Conservation (phyloP, 2,113 vertebrate genomes). For the Serilophus lunatus region DNA sequence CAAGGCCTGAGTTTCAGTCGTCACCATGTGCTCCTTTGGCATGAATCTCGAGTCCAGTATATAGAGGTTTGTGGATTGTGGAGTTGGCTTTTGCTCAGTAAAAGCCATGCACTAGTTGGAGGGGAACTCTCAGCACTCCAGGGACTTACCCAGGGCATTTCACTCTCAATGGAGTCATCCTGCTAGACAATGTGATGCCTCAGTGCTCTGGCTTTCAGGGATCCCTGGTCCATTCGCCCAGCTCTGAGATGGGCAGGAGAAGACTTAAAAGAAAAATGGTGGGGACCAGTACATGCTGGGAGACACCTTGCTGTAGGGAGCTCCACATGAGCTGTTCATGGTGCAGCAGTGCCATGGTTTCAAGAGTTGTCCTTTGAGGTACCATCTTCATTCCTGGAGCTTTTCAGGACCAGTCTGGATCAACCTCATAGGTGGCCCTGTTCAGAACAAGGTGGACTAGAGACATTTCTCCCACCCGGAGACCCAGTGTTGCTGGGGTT, state of each 20-base stretch:
- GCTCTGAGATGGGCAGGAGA: not conserved
- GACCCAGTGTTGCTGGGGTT: not conserved
- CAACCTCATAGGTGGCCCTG: not conserved
- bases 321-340: not conserved
- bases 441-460: not conserved
- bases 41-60: not conserved
- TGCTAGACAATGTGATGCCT: not conserved
- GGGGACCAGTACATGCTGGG: not conserved
- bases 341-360: not conserved
- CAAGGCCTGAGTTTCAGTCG: not conserved
- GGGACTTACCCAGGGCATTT: not conserved
- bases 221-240: not conserved
- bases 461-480: not conserved
- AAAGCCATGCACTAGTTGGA: not conserved
- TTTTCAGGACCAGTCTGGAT: not conserved
- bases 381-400: not conserved
- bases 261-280: not conserved
- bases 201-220: not conserved
- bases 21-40: not conserved
- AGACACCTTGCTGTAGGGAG: not conserved
- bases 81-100: not conserved
- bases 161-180: rapidly evolving
- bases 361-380: not conserved
- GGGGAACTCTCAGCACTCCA: not conserved
- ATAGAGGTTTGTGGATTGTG: not conserved